These are phyloP conservation scores for Myanophis thanlyinensis DNA, from an alignment of 2,113 vertebrate genomes.

Conservation along the genomic window DNA sequence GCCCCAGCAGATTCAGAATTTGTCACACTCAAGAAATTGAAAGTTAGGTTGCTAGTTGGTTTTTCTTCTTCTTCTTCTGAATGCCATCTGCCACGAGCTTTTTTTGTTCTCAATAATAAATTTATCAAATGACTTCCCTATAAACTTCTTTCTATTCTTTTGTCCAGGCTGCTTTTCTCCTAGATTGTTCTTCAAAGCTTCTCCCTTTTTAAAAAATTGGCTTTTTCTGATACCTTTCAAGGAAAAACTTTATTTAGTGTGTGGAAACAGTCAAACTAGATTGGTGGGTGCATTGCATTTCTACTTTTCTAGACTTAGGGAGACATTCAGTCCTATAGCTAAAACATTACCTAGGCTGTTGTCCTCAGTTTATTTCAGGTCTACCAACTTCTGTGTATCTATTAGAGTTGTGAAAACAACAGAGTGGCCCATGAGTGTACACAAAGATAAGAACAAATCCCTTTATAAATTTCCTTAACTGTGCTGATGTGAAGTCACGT, in stretches of 20 bases:
- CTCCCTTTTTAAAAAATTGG: background rate
- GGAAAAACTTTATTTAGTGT: background rate
- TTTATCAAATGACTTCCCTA: background rate
- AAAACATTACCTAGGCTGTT: no score
- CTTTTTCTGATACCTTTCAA: background rate
- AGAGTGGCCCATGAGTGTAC: background rate
- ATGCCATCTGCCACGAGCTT: background rate
- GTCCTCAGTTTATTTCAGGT: background rate
- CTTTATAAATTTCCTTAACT: background rate
- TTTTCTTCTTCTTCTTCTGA: background rate
- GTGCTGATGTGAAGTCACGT: background rate
- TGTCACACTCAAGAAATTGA: background rate
- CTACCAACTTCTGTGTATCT: background rate
- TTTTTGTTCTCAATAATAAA: background rate
- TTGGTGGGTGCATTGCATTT: background rate
- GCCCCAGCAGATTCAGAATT: background rate
- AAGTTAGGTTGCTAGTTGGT: background rate
- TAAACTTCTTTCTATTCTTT: background rate
- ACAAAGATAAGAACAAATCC: slow-evolving; percentile 6
- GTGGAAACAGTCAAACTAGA: background rate
- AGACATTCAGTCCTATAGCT: background rate
- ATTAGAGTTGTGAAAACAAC: background rate
- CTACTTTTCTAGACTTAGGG: background rate
- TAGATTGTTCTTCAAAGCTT: background rate
- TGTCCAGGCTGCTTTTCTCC: background rate